Base-by-base conservation (phyloP, 2,888 invertebrate genomes). In the Zaprionus bogoriensis region DNA sequence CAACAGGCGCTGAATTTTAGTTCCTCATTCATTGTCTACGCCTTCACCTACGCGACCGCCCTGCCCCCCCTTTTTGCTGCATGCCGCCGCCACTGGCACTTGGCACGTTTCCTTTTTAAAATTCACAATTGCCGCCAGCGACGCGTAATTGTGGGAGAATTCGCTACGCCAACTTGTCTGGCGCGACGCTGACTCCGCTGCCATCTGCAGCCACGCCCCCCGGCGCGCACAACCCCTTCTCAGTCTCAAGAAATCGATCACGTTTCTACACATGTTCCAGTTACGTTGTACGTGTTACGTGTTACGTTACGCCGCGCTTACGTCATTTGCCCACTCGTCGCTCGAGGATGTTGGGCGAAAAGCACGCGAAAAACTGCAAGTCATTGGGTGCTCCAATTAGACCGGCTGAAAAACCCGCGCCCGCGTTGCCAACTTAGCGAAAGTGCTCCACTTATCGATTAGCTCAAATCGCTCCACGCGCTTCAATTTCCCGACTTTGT, bases 91-190 rank as follows among this genome's bases (percentile, higher is more conserved):
- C 45, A 55, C 52, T 59, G 64, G 61, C 87, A 79, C 77, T 79
- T 77, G 74, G 75, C 85, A 83, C 74, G 86, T 78, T 85, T 89
- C 87, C 89, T 87, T 87, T 89, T 88, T 88, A 87, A 89, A 89
- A 89, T 89, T 89, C 89, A 87, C 89, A 86, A 79, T 87, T 88
- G 86, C 78, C 82, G 69, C 76, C 74, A 76, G 67, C 77, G 71
- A 74, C 81, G 74, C 81, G 88, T 83, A 87, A 86, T 80, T 82
- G 88, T 83, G 81, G 81, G 87, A 80, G 79, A 87, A 86, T 86
- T 86, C 60, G 81, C 83, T 48, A 74, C 62, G 75, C 80, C 87
- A 79, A 72, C 84, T 76, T 87, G 86, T 85, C 83, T 80, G 86
- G 45, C 64, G 27, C 39, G 46, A 25, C 50, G 44, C 39, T n/a